A percentile compares a stretch with the other conserved stretches of the same genome.
phyloP scores from a whole-genome alignment of 2,797 vertebrate species.

The Channa striata region DNA sequence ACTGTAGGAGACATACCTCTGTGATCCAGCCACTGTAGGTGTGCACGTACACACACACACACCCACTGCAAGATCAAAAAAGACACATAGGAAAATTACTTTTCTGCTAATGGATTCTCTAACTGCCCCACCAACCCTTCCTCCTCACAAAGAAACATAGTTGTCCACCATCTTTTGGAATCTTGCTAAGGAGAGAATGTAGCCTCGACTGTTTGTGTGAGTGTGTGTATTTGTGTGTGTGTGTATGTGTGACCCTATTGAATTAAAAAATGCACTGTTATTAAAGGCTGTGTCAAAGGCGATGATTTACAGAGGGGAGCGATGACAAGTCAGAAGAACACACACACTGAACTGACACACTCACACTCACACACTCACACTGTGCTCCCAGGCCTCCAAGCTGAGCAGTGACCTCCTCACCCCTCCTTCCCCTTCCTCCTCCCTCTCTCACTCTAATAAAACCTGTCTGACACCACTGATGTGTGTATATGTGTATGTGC shows the following conservation, averaged over 20 bases:
- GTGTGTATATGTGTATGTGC: constrained; percentile 61
- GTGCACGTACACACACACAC: constrained; percentile 26
- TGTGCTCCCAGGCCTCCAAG: constrained; percentile 84
- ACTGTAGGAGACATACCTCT: constrained; percentile 39
- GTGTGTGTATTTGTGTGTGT: constrained; percentile 25
- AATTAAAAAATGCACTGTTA: constrained; percentile 88
- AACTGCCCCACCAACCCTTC: constrained; percentile 22
- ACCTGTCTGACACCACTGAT: constrained; percentile 85
- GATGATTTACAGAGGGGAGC: constrained; percentile 86
- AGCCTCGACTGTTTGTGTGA: constrained; percentile 32
- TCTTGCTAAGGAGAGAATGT: constrained; percentile 47
- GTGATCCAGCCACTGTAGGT: constrained; percentile 37
- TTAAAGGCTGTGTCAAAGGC: constrained; percentile 86
- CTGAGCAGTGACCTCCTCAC: constrained; percentile 86
- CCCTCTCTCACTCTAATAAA: constrained; percentile 83
- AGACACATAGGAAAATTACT: constrained; percentile 31
- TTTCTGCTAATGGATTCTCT: constrained; percentile 58
- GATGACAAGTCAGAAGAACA: constrained; percentile 88
- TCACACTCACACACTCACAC: constrained; percentile 63
- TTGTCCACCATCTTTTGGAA: constrained; percentile 63
- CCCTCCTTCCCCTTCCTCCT: constrained; percentile 83
- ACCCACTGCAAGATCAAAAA: constrained; percentile 10
- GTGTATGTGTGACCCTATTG: constrained; percentile 70
- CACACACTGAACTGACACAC: constrained; percentile 74
- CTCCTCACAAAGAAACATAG: constrained; percentile 29